These are phyloP conservation scores for Camponotus fellah DNA, from an alignment of 2,888 invertebrate genomes.

Conservation along the genomic window DNA sequence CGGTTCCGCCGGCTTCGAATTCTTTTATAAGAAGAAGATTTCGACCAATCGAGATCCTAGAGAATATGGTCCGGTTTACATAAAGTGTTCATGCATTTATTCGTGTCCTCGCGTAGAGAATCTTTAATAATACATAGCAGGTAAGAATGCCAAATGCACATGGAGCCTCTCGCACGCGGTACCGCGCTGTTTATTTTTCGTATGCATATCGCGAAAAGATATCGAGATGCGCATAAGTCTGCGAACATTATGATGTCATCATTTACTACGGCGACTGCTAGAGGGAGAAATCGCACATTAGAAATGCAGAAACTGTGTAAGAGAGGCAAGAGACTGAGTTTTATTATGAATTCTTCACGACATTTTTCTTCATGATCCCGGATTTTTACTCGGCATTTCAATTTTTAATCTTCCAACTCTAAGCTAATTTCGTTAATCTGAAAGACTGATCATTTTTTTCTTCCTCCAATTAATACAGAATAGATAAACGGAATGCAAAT, in stretches of 20 bases:
- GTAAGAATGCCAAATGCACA: conserved; percentile 52
- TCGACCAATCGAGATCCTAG: conserved; percentile 62
- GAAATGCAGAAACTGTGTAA: background rate
- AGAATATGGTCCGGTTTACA: conserved; percentile 56
- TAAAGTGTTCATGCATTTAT: conserved; percentile 71
- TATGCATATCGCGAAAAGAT: conserved; percentile 44
- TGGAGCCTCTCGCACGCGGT: conserved; percentile 18
- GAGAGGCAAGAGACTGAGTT: background rate
- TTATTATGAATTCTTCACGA: background rate
- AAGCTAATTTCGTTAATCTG: background rate
- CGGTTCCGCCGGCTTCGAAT: conserved; percentile 55
- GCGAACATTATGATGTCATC: conserved; percentile 29
- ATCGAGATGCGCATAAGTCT: conserved; percentile 40
- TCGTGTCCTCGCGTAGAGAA: conserved; percentile 59
- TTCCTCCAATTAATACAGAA: background rate
- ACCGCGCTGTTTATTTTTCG: conserved; percentile 43
- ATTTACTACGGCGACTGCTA: conserved; percentile 8
- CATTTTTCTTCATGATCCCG: background rate
- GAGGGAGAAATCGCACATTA: conserved; percentile 15
- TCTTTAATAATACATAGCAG: conserved; percentile 69
- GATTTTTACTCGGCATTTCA: background rate
- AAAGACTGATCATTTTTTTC: background rate
- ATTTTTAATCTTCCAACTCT: background rate
- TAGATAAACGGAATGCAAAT: background rate
- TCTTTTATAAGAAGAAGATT: conserved; percentile 54